Evolutionary conservation across 2,113 vertebrate species (phyloP).

Genomic region (Channa argus): DNA sequence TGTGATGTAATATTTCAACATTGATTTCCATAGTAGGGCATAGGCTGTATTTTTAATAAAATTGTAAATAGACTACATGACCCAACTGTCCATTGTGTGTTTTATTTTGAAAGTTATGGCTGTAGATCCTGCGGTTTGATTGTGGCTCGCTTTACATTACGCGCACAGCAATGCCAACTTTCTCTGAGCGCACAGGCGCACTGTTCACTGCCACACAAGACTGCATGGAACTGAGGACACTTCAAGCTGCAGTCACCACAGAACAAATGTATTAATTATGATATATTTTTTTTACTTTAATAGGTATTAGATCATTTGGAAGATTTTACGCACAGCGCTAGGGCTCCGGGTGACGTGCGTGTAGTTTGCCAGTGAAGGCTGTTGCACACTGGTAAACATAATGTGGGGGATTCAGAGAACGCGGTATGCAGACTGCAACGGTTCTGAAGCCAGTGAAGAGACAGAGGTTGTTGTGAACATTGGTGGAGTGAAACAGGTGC

Average conservation of each 20-base stretch:
- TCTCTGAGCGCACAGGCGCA: conserved; percentile 70
- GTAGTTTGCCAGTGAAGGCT: conserved; percentile 4
- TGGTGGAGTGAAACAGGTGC: conserved; percentile 92
- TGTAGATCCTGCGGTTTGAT: conserved; percentile 15
- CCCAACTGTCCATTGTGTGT: not conserved
- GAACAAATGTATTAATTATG: not conserved
- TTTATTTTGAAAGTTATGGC: conserved; percentile 25
- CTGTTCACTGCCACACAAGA: conserved; percentile 58
- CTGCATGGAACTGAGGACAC: conserved; percentile 35
- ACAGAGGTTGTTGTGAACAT: conserved; percentile 93
- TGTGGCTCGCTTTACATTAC: conserved; percentile 28
- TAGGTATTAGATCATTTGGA: too few species aligned
- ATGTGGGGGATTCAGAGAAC: conserved; percentile 85
- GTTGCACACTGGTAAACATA: conserved; percentile 15
- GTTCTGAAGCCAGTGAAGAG: conserved; percentile 86
- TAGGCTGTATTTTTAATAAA: too few species aligned
- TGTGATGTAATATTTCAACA: too few species aligned
- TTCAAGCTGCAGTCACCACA: conserved; percentile 39
- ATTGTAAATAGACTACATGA: too few species aligned
- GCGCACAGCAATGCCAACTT: conserved; percentile 73
- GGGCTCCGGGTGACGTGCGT: conserved; percentile 23
- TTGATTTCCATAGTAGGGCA: too few species aligned
- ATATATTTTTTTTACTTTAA: too few species aligned
- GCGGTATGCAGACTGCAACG: conserved; percentile 82
- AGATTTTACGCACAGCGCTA: conserved; percentile 39